Conservation (phyloP, 1,140 invertebrate species). For the Trichonephila clavata region DNA sequence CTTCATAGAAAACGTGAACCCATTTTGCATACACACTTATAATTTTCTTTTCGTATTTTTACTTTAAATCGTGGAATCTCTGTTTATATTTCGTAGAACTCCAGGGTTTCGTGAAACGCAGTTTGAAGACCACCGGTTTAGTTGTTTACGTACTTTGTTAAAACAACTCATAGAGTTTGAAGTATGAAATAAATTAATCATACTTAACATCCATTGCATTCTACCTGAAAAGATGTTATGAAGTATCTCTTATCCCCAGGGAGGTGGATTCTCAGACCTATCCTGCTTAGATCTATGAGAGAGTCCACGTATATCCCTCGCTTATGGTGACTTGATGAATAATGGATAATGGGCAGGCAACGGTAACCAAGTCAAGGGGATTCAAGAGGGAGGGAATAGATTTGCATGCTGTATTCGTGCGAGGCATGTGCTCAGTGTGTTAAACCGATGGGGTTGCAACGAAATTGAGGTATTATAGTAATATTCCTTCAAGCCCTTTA, state of each 20-base stretch:
- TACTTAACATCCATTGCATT: too few species aligned
- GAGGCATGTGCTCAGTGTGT: not conserved
- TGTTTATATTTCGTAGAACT: too few species aligned
- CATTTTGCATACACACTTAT: too few species aligned
- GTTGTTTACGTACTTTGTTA: too few species aligned
- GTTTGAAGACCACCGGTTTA: too few species aligned
- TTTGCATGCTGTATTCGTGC: conserved; percentile 33
- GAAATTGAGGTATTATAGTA: conserved; percentile 41
- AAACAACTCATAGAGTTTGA: too few species aligned
- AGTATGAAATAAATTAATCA: too few species aligned
- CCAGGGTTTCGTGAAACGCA: too few species aligned
- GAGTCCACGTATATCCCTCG: not conserved
- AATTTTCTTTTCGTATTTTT: too few species aligned
- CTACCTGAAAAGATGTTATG: not conserved
- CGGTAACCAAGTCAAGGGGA: conserved; percentile 56
- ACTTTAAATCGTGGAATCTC: too few species aligned
- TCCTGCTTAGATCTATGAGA: not conserved
- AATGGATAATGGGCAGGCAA: conserved; percentile 45
- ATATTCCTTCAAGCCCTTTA: conserved; percentile 24
- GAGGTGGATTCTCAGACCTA: not conserved
- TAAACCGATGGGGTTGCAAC: conserved; percentile 18
- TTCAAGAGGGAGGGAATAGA: not conserved
- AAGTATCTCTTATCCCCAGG: conserved; percentile 14
- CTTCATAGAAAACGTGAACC: too few species aligned
- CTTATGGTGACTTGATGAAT: conserved; percentile 48